A percentile compares a stretch with the other conserved stretches of the same genome.
phyloP scores from a whole-genome alignment of 2,113 vertebrate genomes.

The Triplophysa tibetana region DNA sequence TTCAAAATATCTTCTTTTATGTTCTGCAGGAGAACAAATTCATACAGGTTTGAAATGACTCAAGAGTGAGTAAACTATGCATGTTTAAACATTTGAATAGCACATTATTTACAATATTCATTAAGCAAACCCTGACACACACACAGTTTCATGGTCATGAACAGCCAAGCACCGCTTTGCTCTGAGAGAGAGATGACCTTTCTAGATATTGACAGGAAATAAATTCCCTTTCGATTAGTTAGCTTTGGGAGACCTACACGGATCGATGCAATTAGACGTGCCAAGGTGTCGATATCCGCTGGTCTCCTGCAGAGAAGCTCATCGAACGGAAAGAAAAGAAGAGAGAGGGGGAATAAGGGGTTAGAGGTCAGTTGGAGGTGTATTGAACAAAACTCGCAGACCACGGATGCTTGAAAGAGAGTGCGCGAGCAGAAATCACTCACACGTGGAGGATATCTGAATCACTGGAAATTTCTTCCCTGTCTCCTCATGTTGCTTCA shows the following conservation, averaged over 20 bases:
- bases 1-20: too few relatives aligned
- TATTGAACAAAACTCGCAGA: slow-evolving; percentile 63
- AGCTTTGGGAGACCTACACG: slow-evolving; percentile 73
- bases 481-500: slow-evolving; percentile 26
- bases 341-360: slow-evolving; percentile 3
- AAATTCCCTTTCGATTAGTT: slow-evolving; percentile 78
- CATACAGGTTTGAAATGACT: too few relatives aligned
- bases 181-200: slow-evolving; percentile 74
- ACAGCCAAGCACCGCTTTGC: neutral
- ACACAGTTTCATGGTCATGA: slow-evolving; percentile 32
- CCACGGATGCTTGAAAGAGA: slow-evolving; percentile 49
- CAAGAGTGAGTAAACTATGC: too few relatives aligned
- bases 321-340: slow-evolving; percentile 42
- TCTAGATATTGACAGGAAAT: slow-evolving; percentile 78
- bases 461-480: slow-evolving; percentile 23
- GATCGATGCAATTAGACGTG: slow-evolving; percentile 76
- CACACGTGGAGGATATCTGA: neutral
- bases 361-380: slow-evolving; percentile 64
- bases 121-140: neutral
- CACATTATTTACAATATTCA: slow-evolving; percentile 2
- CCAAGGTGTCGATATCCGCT: slow-evolving; percentile 66
- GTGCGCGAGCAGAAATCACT: slow-evolving; percentile 38
- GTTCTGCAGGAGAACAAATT: too few relatives aligned
- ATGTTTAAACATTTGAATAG: too few relatives aligned
- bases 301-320: slow-evolving; percentile 51